These are phyloP conservation scores for Drosophila paulistorum DNA, from an alignment of 1,140 invertebrate species.

Conservation along the genomic window DNA sequence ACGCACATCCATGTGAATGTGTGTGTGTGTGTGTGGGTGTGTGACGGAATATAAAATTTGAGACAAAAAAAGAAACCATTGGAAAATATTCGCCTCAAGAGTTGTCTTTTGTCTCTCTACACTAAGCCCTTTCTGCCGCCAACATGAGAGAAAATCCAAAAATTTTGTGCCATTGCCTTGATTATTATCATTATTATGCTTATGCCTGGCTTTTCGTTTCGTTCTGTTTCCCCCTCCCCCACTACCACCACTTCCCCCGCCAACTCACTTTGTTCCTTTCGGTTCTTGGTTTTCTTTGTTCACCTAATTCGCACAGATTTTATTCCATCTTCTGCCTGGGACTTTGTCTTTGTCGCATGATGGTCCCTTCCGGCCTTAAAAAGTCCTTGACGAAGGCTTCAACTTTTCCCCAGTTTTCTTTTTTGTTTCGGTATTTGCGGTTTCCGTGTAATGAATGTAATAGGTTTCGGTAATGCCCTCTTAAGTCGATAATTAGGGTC, in stretches of 20 bases:
- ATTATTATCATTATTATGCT: slow-evolving; percentile 53
- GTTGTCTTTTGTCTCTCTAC: slow-evolving; percentile 45
- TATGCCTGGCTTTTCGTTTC: slow-evolving; percentile 19
- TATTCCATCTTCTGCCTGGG: neutral
- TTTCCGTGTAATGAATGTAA: slow-evolving; percentile 43
- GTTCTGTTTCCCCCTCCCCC: neutral
- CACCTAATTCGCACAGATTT: slow-evolving; percentile 27
- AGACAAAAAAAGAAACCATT: slow-evolving; percentile 24
- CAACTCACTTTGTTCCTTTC: neutral
- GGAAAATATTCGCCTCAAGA: slow-evolving; percentile 40
- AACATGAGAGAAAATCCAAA: slow-evolving; percentile 14
- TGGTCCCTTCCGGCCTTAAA: slow-evolving; percentile 6
- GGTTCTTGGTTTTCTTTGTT: slow-evolving; percentile 20
- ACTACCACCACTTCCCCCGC: no score
- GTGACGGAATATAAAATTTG: no score
- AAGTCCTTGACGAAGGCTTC: neutral
- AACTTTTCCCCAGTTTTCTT: slow-evolving; percentile 4
- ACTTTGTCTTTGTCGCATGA: neutral
- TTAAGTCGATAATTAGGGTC: slow-evolving; percentile 55
- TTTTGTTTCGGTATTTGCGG: slow-evolving; percentile 14
- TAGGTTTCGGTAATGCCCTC: slow-evolving; percentile 31
- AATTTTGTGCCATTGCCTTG: slow-evolving; percentile 16
- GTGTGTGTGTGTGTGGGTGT: no score
- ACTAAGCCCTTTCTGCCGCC: slow-evolving; percentile 33
- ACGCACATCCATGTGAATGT: slow-evolving; percentile 48